phyloP scores from a whole-genome alignment of 2,113 vertebrate genomes.

The Myotis lucifugus region DNA sequence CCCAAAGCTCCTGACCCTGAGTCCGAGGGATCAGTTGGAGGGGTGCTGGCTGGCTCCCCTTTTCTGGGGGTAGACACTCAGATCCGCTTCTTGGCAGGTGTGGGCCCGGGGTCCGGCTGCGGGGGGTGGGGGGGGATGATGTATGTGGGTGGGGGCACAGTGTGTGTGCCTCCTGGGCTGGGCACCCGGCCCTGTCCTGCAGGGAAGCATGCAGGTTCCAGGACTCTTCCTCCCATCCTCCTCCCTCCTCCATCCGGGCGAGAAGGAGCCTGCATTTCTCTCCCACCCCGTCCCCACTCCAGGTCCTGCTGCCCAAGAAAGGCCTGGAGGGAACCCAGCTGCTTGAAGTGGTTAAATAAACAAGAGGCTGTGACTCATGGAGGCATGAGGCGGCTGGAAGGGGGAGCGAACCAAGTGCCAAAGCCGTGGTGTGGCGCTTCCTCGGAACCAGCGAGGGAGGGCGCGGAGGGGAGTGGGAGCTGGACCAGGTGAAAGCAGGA shows the following conservation, averaged over 20 bases:
- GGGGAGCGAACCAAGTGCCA: constrained; percentile 38
- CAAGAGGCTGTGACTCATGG: not conserved
- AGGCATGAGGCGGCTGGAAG: constrained; percentile 56
- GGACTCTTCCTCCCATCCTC: not conserved
- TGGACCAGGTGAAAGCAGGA: not conserved
- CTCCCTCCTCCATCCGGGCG: not conserved
- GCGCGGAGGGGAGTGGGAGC: not conserved
- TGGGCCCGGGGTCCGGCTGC: too few relatives aligned
- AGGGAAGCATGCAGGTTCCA: not conserved
- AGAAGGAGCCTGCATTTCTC: not conserved
- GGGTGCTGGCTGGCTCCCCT: not conserved
- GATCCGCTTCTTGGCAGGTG: not conserved
- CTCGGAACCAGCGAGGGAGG: constrained; percentile 69
- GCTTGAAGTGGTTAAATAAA: constrained; percentile 65
- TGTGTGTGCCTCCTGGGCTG: not conserved
- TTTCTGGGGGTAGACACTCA: not conserved
- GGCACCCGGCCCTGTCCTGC: not conserved
- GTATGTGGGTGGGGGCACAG: too few relatives aligned
- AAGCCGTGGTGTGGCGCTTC: constrained; percentile 52
- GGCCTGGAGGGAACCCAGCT: constrained; percentile 21
- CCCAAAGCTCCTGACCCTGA: not conserved
- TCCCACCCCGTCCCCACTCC: too few relatives aligned
- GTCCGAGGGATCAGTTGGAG: not conserved
- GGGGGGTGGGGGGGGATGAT: too few relatives aligned
- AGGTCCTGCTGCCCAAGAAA: not conserved